Evolutionary conservation across 2,113 vertebrate genomes (phyloP), one percentile per base, ranked within the genome.

Genomic region (Equus przewalskii): DNA sequence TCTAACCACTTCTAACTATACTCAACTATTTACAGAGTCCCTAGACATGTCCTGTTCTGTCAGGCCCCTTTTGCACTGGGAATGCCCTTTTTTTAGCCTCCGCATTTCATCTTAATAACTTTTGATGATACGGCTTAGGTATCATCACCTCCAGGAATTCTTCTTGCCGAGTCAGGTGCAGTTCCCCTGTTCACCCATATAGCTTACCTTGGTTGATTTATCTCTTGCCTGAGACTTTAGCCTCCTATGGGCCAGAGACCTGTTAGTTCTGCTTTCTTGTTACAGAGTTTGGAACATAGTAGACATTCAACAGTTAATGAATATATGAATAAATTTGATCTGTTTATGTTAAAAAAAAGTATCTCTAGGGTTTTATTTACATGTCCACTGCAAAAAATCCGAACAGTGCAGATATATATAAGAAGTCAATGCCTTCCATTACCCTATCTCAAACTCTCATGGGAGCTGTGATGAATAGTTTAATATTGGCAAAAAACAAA

Each of bases 311-410:
- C 14, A 73, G 36, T 62, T 87, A 95, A 65, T 96, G 58, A 96
- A 73, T 91, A 72, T 60, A n/a, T 80, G n/a, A 94, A 44, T 79
- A 93, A 96, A 58, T 14, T 90, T 75, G 41, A 93, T 88, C 91
- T 93, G 13, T 72, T 91, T 91, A 86, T 22, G 96, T 93, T 56
- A 33, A 64, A 93, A 91, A 56, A 41, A 6, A 54, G 36, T 41
- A 36, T 89, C 65, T 92, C 92, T 84, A 86, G 51, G 33, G 95
- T 87, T 96, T 96, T 33, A 83, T 87, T 87, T 85, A 93, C 64
- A 44, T 93, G 15, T 89, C 95, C 78, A 89, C 73, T 80, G 8
- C 41, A 92, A 85, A 96, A 93, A 91, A 26, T 73, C 24, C 28
- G 91, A 67, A 82, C 15, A 89, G 19, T 58, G 24, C 46, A 92